Evolutionary conservation across 2,797 vertebrate species (phyloP).

Genomic region (Percopsis omiscomaycus): DNA sequence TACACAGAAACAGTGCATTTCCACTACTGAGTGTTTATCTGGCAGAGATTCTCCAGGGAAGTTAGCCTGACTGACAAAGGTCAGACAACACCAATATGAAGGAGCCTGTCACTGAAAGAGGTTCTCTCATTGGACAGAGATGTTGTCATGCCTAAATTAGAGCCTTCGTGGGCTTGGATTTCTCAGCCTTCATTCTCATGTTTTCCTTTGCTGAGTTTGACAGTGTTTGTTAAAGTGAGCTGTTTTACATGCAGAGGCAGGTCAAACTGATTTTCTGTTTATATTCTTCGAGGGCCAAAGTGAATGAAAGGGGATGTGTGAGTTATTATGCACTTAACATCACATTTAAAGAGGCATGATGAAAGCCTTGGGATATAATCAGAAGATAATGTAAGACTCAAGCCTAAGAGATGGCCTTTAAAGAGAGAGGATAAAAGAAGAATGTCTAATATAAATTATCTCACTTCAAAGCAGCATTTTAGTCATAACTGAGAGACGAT

Average conservation of each 20-base stretch:
- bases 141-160: conserved; percentile 52
- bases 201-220: conserved; percentile 55
- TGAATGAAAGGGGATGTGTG: conserved; percentile 63
- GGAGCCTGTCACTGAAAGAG: conserved; percentile 25
- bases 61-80: conserved; percentile 12
- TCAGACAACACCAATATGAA: conserved; percentile 30
- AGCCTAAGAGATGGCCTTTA: conserved; percentile 40
- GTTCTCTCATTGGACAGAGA: conserved; percentile 50
- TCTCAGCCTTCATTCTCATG: conserved; percentile 42
- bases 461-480: conserved; percentile 61
- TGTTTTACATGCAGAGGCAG: conserved; percentile 64
- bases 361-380: conserved; percentile 57
- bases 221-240: conserved; percentile 55
- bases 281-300: conserved; percentile 66
- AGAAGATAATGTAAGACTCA: conserved; percentile 40
- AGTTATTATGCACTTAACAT: conserved; percentile 67
- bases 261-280: conserved; percentile 67
- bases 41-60: neutral
- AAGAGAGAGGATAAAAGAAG: conserved; percentile 59
- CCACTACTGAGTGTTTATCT: neutral
- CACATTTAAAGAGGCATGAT: conserved; percentile 64
- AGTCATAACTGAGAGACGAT: conserved; percentile 51
- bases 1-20: neutral
- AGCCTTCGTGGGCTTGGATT: conserved; percentile 38
- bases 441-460: conserved; percentile 66